Percentiles rank a stretch among this genome's conserved stretches.
Conservation (phyloP, 1,140 invertebrate species). For the Hypsibius dujardini region DNA sequence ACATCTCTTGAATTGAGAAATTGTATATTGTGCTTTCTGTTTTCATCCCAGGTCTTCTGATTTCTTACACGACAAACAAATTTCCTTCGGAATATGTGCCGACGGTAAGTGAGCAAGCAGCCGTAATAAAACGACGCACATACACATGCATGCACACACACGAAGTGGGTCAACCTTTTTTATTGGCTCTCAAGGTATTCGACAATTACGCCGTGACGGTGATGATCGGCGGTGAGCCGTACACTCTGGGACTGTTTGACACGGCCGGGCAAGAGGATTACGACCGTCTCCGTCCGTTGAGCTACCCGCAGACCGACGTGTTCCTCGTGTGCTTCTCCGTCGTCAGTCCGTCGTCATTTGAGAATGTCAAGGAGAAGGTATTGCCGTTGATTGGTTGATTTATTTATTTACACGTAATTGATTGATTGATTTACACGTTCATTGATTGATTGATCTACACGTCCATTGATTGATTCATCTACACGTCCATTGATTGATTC, state of each 20-base stretch:
- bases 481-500: too few species aligned
- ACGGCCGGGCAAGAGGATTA: slow-evolving; percentile 81
- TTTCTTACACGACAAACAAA: slow-evolving; percentile 39
- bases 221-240: not conserved
- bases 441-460: too few species aligned
- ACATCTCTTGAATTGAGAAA: too few species aligned
- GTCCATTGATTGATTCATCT: too few species aligned
- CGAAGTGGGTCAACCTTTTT: too few species aligned
- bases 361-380: slow-evolving; percentile 50
- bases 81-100: slow-evolving; percentile 98
- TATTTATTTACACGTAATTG: too few species aligned
- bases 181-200: not conserved
- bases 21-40: too few species aligned
- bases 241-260: not conserved
- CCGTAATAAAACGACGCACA: too few species aligned
- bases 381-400: too few species aligned
- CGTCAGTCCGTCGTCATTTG: slow-evolving; percentile 26
- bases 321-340: slow-evolving; percentile 98
- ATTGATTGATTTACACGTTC: too few species aligned
- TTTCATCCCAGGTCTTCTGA: slow-evolving; percentile 19
- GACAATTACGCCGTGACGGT: slow-evolving; percentile 9
- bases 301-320: slow-evolving; percentile 96
- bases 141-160: too few species aligned
- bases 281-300: slow-evolving; percentile 79
- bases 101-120: slow-evolving; percentile 45